Base-by-base conservation (phyloP, 2,113 vertebrate genomes). In the Saguinus midas region DNA sequence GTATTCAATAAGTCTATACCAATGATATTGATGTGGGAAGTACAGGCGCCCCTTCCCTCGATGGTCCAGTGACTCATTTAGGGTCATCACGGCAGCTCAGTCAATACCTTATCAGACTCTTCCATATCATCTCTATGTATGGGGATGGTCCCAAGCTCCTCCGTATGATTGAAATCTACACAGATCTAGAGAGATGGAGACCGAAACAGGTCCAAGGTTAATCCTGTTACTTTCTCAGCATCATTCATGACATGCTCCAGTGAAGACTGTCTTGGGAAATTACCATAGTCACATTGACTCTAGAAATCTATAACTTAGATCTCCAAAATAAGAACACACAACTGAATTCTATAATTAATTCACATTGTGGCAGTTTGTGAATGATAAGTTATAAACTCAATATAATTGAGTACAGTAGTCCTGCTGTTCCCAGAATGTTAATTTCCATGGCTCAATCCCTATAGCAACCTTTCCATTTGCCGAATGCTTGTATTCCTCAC, bases 341-440 rank as follows among this genome's bases (percentile, higher is more conserved):
- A 95, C 70, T 93, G 93, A 91, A 86, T 93, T 95, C 79, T 94
- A 94, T 94, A 95, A 95, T 95, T 97, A 96, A 94, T 95, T 58
- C 73, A 91, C 85, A 88, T 91, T 92, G 93, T 90, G 52, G 70
- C 90, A 92, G 91, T 97, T 95, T 96, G 78, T 91, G 88, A 97
- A 97, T 92, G 93, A 88, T 94, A 94, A 95, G 7, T 97, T 96
- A 93, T 84, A 87, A 96, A 95, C 52, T 93, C 91, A 89, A n/a
- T 94, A 91, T 94, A 96, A 52, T 52, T 17, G 91, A 95, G n/a
- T 92, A 92, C 64, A 97, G 85, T 43, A 94, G 73, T 88, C 81
- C 91, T 95, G 95, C 95, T 95, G 72, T 91, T 95, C 82, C 68
- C 76, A 96, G 93, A 97, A 86, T 92, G 82, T 86, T 97, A 93